Base-by-base conservation (phyloP, 37 sponge, comb jelly and placozoan species). In the Crambe crambe region DNA sequence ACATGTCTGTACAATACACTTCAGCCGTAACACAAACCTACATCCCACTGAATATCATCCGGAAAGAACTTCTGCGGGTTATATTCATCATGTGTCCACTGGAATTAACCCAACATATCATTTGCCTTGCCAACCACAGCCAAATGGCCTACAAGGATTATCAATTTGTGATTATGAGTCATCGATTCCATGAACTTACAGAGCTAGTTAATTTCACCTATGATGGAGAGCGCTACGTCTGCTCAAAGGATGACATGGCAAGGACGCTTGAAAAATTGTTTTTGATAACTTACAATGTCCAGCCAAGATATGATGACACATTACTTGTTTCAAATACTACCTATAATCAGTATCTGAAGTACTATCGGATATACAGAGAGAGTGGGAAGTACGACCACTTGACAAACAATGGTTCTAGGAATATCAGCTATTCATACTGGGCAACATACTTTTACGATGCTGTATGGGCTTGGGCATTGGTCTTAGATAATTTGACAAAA, bases 391-490 rank as follows among this genome's bases (percentile, higher is more conserved):
- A 70, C 70, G 40, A 70, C 70, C 18, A 10, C 5, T n/a, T 2
- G 23, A 2, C 34, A 4, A 30, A 32, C 6, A 26, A 66, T 15
- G 3, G 17, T 17, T 3, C 40, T 40, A 29, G 38, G 18, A 70
- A 70, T 41, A 20, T 26, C 37, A 42, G 21, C 42, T 42, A 39
- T 17, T 25, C 70, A 12, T 39, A 42, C 26, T 70, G 70, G 70
- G 41, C 70, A n/a, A 70, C 42, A 42, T 70, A 40, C 37, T 70
- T 70, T 22, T 79, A 68, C 30, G 79, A 79, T 67, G 67, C 79
- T 1, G 32, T 79, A 22, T 79, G 79, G 80, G 67, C 80, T 22
- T 37, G 68, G 44, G 80, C 80, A 59, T 32, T 80, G 17, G 70
- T 68, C 26, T 43, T 79, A 9, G 59, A 67, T 68, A 68, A 56